A percentile compares a stretch with the other conserved stretches of the same genome.
Evolutionary conservation across 2,888 invertebrate genomes (phyloP).

Genomic region (Phortica magna): DNA sequence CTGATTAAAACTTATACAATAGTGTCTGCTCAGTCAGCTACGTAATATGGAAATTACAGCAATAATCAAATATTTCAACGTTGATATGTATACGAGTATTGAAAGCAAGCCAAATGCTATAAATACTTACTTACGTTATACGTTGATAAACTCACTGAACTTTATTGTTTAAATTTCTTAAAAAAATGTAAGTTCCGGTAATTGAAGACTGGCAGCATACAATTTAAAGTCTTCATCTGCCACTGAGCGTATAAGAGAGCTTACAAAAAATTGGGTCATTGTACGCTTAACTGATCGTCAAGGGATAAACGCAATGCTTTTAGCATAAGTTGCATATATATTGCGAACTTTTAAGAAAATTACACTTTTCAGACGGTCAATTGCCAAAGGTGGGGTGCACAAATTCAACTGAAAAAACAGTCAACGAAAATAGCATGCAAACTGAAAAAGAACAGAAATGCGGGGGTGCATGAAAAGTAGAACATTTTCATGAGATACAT

Average conservation of each 20-base stretch:
- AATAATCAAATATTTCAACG: not conserved
- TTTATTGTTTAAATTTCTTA: conserved; percentile 14
- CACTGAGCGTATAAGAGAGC: not conserved
- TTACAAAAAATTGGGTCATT: conserved; percentile 1
- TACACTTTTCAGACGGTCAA: too few relatives aligned
- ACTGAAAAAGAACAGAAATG: too few relatives aligned
- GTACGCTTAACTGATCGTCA: not conserved
- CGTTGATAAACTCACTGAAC: conserved; percentile 12
- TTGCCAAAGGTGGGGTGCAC: too few relatives aligned
- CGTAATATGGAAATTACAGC: too few relatives aligned
- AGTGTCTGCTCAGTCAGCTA: too few relatives aligned
- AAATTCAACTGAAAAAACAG: too few relatives aligned
- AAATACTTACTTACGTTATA: not conserved
- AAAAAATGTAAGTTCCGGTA: not conserved
- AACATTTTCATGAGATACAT: not conserved
- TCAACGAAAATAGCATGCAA: too few relatives aligned
- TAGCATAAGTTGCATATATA: too few relatives aligned
- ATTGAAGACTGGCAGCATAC: not conserved
- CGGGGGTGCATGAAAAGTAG: not conserved
- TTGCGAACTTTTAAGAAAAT: too few relatives aligned
- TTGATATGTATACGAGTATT: not conserved
- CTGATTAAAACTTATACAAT: too few relatives aligned
- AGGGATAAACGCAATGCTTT: not conserved
- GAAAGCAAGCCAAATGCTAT: not conserved
- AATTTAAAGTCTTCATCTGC: not conserved